These are phyloP conservation scores for Apeltes quadracus DNA, from an alignment of 2,113 vertebrate genomes.

Conservation along the genomic window DNA sequence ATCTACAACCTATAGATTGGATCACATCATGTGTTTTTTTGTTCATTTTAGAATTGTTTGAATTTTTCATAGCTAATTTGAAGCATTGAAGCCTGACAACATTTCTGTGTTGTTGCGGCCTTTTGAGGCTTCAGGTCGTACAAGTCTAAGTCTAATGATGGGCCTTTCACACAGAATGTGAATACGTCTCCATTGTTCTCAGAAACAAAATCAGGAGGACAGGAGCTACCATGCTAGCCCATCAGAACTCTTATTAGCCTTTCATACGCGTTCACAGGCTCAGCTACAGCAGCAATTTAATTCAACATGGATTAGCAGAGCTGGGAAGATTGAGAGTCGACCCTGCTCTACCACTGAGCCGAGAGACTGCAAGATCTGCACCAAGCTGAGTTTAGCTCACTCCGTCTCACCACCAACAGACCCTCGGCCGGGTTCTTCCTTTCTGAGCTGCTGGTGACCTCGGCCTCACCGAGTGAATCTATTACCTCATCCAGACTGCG, in stretches of 20 bases:
- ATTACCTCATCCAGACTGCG: conserved; percentile 36
- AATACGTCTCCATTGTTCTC: neutral
- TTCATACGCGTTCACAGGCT: too few relatives aligned
- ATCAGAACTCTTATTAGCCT: too few relatives aligned
- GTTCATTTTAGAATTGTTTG: neutral
- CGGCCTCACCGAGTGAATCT: conserved; percentile 53
- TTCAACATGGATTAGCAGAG: too few relatives aligned
- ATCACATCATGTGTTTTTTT: neutral
- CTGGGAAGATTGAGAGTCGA: too few relatives aligned
- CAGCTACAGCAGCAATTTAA: too few relatives aligned
- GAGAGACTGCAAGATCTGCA: neutral
- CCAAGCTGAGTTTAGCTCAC: too few relatives aligned
- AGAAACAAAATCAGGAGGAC: too few relatives aligned
- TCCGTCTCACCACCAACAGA: too few relatives aligned
- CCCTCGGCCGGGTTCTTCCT: too few relatives aligned
- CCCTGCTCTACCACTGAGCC: too few relatives aligned
- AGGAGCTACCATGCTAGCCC: too few relatives aligned
- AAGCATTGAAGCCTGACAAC: neutral
- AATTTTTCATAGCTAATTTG: neutral
- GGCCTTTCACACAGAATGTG: neutral
- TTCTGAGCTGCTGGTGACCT: conserved; percentile 46
- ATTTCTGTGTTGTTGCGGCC: neutral
- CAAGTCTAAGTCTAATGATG: neutral
- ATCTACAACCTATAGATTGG: neutral
- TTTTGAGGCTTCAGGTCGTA: neutral